phyloP scores from a whole-genome alignment of 1,140 invertebrate genomes.

The Drosophila parvula region DNA sequence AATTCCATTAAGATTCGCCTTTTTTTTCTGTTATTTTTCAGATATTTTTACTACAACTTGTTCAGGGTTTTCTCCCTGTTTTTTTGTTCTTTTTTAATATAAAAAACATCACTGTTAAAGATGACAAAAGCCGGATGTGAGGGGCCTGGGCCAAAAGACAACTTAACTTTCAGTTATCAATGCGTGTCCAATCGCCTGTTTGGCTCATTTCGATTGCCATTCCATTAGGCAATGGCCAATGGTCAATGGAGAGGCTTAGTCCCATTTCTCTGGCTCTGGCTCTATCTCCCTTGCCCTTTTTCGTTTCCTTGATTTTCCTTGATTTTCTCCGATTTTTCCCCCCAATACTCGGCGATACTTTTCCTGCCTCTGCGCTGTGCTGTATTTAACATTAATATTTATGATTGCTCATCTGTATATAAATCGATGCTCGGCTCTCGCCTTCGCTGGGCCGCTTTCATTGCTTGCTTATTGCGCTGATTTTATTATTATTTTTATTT shows the following conservation, averaged over 20 bases:
- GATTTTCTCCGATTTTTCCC: neutral
- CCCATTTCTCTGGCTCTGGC: neutral
- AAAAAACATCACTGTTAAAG: neutral
- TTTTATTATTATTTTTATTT: conserved; percentile 80
- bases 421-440: conserved; percentile 45
- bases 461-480: conserved; percentile 78
- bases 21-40: no score
- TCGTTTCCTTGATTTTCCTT: neutral
- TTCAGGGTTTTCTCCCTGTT: neutral
- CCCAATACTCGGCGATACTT: neutral
- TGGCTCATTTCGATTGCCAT: conserved; percentile 36
- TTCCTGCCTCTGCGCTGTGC: conserved; percentile 6
- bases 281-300: neutral
- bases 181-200: conserved; percentile 38
- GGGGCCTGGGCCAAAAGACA: neutral
- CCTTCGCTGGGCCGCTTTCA: conserved; percentile 47
- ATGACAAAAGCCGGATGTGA: neutral
- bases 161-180: conserved; percentile 40
- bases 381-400: conserved; percentile 82
- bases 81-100: neutral
- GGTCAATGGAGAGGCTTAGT: conserved; percentile 3
- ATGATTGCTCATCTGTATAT: conserved; percentile 77
- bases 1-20: no score
- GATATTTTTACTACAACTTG: no score
- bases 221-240: conserved; percentile 46